A percentile compares a stretch with the other conserved stretches of the same genome.
phyloP scores from a whole-genome alignment of 2,797 vertebrate genomes.

The Ataeniobius toweri region DNA sequence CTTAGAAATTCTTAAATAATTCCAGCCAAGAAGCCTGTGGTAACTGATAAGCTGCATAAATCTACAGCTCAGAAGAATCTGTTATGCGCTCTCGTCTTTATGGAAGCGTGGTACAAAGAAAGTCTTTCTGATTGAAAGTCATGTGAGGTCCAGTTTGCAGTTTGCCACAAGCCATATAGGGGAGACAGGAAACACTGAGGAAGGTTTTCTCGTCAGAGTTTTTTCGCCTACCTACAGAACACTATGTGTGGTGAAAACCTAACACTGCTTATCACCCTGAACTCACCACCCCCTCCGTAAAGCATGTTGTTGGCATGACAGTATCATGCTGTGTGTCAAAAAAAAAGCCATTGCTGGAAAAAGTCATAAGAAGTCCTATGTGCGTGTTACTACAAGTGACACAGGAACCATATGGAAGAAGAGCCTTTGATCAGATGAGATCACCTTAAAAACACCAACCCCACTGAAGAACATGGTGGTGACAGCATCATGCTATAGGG shows the following conservation, averaged over 20 bases:
- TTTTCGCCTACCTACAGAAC: background rate
- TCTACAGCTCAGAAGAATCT: background rate
- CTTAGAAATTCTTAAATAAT: too few species aligned
- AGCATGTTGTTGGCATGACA: background rate
- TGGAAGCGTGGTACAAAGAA: background rate
- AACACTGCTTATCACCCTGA: background rate
- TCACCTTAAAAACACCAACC: background rate
- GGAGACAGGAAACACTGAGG: background rate
- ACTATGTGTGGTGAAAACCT: background rate
- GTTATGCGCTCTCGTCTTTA: background rate
- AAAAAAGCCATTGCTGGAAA: background rate
- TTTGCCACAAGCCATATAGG: background rate
- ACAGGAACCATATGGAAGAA: background rate
- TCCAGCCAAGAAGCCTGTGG: background rate
- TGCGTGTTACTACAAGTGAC: too few species aligned
- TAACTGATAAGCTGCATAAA: background rate
- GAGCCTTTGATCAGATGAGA: background rate
- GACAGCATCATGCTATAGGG: background rate
- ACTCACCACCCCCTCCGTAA: background rate
- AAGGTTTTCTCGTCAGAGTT: background rate
- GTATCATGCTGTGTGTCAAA: background rate
- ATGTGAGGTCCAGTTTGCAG: background rate
- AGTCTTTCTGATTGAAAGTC: background rate
- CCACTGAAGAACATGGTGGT: too few species aligned
- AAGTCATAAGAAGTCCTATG: background rate